Evolutionary conservation across 2,888 invertebrate genomes (phyloP), one percentile per base, ranked within the genome.

Genomic region (Dermolepida albohirtum): DNA sequence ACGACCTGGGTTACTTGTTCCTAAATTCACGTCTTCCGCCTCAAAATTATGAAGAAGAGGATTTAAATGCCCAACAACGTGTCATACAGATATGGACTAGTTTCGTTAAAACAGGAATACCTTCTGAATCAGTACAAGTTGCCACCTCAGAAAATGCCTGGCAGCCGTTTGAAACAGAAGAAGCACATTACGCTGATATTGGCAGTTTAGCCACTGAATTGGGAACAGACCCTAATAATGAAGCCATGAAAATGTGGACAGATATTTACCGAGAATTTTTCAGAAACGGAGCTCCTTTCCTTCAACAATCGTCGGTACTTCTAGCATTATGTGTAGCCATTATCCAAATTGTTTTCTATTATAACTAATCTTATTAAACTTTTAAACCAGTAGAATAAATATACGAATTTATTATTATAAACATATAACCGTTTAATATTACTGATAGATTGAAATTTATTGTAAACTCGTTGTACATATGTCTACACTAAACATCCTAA

Each of bases 1-100:
- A 79, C 68, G 79, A 79, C 6, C 57, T 79, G 11, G 75, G 75
- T 8, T 78, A 79, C 64, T 44, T 79, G 10, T 79, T 79, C 64
- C 73, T 75, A 50, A 71, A 59, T 51, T 11, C 29, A 8, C n/a
- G 63, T 5, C 17, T 50, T 14, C 39, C 41, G 10, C 41, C 43
- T 16, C 8, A 34, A 14, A 17, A 43, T n/a, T 10, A 14, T 5
- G 66, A 49, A 69, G 71, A 1, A 70, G 5, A 68, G 11, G 77
- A 76, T 72, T 74, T 72, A 7, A 54, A 63, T 2, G 66, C 73
- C 8, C 54, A 75, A 5, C 51, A 68, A 10, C 72, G 74, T 43
- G 64, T 78, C 16, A 71, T 74, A 1, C 76, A 73, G 68, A 66
- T 75, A 10, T 79, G 78, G 78, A 73, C 79, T 5, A 78, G 71